phyloP scores from a whole-genome alignment of 2,113 vertebrate species.

The Pygoscelis antarcticus region DNA sequence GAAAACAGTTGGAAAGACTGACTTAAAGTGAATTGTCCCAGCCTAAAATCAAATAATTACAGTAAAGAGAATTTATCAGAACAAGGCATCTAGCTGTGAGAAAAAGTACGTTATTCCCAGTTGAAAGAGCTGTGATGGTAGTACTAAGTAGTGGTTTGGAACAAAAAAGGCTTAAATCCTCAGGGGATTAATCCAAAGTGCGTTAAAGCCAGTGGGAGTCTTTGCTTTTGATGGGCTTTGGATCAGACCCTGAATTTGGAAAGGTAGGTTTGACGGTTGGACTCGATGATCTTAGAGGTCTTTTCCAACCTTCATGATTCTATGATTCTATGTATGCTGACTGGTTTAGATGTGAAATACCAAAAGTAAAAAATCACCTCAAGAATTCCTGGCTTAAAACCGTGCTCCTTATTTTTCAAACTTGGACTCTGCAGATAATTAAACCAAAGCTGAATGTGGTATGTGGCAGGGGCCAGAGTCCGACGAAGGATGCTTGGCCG shows the following conservation, averaged over 20 bases:
- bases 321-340: neutral
- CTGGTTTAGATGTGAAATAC: neutral
- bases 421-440: conserved; percentile 19
- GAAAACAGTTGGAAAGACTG: neutral
- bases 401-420: neutral
- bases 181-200: neutral
- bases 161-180: neutral
- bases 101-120: neutral
- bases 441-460: neutral
- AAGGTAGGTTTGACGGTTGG: neutral
- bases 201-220: neutral
- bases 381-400: neutral
- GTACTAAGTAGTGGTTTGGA: neutral
- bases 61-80: neutral
- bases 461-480: neutral
- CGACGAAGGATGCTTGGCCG: neutral
- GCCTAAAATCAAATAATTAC: neutral
- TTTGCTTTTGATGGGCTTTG: neutral
- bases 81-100: neutral
- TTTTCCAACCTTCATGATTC: no score
- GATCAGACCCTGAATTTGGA: neutral
- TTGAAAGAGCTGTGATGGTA: neutral
- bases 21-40: neutral
- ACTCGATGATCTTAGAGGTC: no score
- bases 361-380: neutral